Percentiles rank a stretch among this genome's conserved stretches.
Evolutionary conservation across 2,888 invertebrate genomes (phyloP).

Genomic region (Heteromyza rotundicornis): DNA sequence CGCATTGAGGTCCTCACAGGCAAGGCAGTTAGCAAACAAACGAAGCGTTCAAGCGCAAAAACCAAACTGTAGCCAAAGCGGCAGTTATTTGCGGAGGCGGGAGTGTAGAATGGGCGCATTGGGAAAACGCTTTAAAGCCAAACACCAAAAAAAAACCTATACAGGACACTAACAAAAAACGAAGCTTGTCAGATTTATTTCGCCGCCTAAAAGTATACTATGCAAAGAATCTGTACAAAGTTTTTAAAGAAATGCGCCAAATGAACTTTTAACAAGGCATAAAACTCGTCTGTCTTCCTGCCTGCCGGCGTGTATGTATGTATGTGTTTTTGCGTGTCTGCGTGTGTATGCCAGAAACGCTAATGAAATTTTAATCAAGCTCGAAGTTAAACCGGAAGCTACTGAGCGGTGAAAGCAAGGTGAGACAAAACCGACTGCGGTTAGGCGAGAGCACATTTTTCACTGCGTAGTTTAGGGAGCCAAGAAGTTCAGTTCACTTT

Average conservation of each 20-base stretch:
- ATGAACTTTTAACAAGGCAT: no score
- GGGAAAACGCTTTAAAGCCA: slow-evolving; percentile 19
- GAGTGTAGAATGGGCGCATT: slow-evolving; percentile 1
- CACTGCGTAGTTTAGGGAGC: slow-evolving; percentile 26
- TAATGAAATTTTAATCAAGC: slow-evolving; percentile 53
- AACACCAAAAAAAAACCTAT: neutral
- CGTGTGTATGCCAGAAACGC: slow-evolving; percentile 17
- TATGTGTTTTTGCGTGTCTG: no score
- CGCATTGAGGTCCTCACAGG: slow-evolving; percentile 13
- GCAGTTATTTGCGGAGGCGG: slow-evolving; percentile 27
- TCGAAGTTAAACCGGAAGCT: slow-evolving; percentile 1
- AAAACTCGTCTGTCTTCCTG: no score
- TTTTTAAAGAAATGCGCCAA: neutral
- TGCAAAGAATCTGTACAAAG: neutral
- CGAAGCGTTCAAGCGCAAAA: slow-evolving; percentile 52
- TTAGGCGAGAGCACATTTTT: slow-evolving; percentile 13
- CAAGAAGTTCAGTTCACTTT: neutral
- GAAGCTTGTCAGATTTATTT: slow-evolving; percentile 9
- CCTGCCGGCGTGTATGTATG: no score
- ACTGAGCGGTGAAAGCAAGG: neutral
- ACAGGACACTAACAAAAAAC: neutral
- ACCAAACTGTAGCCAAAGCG: slow-evolving; percentile 40
- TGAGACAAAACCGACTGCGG: no score
- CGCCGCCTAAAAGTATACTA: slow-evolving; percentile 44
- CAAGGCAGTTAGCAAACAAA: slow-evolving; percentile 48